Conservation (phyloP, 1,140 invertebrate genomes). For the Stenopsyche tienmushanensis region DNA sequence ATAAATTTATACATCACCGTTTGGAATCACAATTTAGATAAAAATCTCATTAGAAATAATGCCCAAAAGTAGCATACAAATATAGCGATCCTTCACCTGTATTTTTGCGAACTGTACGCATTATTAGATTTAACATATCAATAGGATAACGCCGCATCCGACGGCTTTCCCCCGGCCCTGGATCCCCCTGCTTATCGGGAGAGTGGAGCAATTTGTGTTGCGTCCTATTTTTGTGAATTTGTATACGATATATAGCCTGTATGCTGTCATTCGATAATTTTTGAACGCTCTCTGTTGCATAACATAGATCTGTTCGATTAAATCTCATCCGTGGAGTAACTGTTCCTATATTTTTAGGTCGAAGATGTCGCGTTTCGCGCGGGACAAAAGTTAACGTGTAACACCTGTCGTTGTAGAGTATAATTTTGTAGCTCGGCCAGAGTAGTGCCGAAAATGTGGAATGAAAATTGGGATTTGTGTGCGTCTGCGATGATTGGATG, state of each 20-base stretch:
- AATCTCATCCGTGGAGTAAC: conserved; percentile 15
- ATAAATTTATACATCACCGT: too few species aligned
- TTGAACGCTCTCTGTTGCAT: conserved; percentile 16
- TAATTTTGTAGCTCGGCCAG: background rate
- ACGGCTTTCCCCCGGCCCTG: background rate
- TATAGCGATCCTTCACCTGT: background rate
- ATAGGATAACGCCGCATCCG: conserved; percentile 1
- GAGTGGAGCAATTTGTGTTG: background rate
- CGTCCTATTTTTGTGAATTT: conserved; percentile 7
- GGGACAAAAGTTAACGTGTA: background rate
- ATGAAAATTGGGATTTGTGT: background rate
- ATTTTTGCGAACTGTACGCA: conserved; percentile 16
- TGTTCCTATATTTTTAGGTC: conserved; percentile 14
- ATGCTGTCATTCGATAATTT: conserved; percentile 2
- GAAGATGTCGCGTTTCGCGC: background rate
- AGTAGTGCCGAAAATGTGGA: background rate
- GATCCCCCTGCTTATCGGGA: too few species aligned
- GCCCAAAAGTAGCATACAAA: too few species aligned
- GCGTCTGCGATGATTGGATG: background rate
- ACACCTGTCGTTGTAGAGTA: background rate
- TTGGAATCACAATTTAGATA: too few species aligned
- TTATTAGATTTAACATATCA: conserved; percentile 25
- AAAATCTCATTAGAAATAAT: too few species aligned
- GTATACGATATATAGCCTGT: conserved; percentile 17
- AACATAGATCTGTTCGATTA: conserved; percentile 12